Evolutionary conservation across 2,113 vertebrate genomes (phyloP), one percentile per base, ranked within the genome.

Genomic region (Pavo muticus): DNA sequence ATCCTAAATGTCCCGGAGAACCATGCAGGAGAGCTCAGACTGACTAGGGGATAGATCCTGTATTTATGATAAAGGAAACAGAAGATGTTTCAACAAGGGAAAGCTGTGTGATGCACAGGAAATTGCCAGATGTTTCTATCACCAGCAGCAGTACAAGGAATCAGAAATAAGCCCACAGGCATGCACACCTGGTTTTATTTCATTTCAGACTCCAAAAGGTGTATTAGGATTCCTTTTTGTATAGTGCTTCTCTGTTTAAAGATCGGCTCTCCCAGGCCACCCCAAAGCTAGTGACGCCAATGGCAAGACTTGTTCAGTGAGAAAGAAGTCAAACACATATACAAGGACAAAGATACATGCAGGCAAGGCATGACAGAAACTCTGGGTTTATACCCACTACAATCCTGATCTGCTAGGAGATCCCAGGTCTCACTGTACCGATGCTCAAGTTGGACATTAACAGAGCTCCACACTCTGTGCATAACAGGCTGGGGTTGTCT

Each of bases 161-260:
- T 56, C 25, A 71, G 37, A 78, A 88, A 68, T 35, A 80, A 91
- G 10, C 50, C 56, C 6, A 3, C 12, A 39, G 47, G 50, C n/a
- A 64, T 42, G 56, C 14, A 67, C 1, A 1, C 29, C 60, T 83
- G 48, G 42, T 73, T 71, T 61, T 27, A 21, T 18, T 68, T 39
- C 1, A 0, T 40, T 65, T n/a, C n/a, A 86, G 42, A 60, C 29
- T 25, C 16, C 29, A 71, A 76, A 84, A 87, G 29, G 37, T 40
- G 6, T 17, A 73, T 67, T 44, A 70, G 23, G 65, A 90, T 50
- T 77, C 59, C 23, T 32, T 93, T 61, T 29, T 57, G 40, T 54
- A 70, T 91, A 85, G 56, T 35, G 45, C 17, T 57, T 87, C 64
- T 83, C 64, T 80, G 12, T 60, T 86, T 78, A 75, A 90, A 84